Base-by-base conservation (phyloP, 2,797 vertebrate genomes). In the Poeciliopsis paucimaculata region DNA sequence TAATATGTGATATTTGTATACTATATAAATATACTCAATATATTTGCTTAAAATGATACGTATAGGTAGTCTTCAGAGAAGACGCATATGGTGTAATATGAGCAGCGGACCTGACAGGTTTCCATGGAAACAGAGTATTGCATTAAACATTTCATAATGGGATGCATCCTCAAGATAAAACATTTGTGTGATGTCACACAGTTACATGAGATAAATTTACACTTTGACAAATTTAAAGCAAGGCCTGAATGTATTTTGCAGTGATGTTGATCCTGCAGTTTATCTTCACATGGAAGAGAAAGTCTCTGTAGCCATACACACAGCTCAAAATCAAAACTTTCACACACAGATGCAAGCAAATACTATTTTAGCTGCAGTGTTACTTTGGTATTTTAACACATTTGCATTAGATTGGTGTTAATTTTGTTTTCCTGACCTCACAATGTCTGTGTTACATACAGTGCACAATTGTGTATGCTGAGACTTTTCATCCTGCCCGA, bases 71-170 rank as follows among this genome's bases (percentile, higher is more conserved):
- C 51, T 88, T 82, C n/a, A 75, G 28, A 81, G 62, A 77, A 84
- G 39, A 41, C 39, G 84, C 82, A 79, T 85, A 85, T 75, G 84
- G 83, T 79, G 55, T 77, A 71, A 68, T 71, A 86, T 81, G 60
- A 82, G 80, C 82, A 77, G 75, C 77, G 81, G 84, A 92, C 89
- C 77, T 83, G 88, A 83, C 85, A 82, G 79, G 91, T 95, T 90
- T 92, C 93, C 93, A 94, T 94, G 91, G 94, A 94, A 95, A 95
- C 94, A 91, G 89, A 77, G 85, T 86, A 60, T 88, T 80, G 89
- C 82, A 77, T 85, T 85, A 81, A 89, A 78, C 82, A 87, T 84
- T 91, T 84, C 80, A 85, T 84, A 87, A 87, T 71, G 79, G 78
- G 83, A 80, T 86, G 81, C 81, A 86, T 89, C 84, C 86, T 77